A percentile compares a stretch with the other conserved stretches of the same genome.
Evolutionary conservation across 2,888 invertebrate genomes (phyloP).

Genomic region (Cheilosia vernalis): DNA sequence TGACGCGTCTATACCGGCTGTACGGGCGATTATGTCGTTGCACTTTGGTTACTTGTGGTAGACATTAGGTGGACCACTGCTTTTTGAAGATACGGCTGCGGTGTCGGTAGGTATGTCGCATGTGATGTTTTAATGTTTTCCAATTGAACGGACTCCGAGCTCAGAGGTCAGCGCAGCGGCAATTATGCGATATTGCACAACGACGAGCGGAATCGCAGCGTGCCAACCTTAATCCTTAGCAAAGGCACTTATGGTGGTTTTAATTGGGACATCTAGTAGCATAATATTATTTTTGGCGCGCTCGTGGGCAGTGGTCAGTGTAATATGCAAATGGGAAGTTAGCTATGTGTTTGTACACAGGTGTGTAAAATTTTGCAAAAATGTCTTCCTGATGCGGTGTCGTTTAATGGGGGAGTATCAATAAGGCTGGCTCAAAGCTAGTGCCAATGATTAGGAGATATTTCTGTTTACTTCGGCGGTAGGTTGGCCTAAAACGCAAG

Average conservation of each 20-base stretch:
- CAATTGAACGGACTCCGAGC: constrained; percentile 19
- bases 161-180: constrained; percentile 37
- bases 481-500: not conserved
- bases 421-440: constrained; percentile 5
- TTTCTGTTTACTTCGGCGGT: not conserved
- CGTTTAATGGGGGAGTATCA: constrained; percentile 15
- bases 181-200: constrained; percentile 32
- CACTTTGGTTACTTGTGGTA: constrained; percentile 36
- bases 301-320: not conserved
- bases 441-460: constrained; percentile 20
- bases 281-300: not conserved
- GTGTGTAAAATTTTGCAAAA: constrained; percentile 1
- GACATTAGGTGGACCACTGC: constrained; percentile 1
- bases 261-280: constrained; percentile 26
- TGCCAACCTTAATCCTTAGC: constrained; percentile 19
- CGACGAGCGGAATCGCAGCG: not conserved
- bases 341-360: not conserved
- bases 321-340: constrained; percentile 21
- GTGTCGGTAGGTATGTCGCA: not conserved
- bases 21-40: constrained; percentile 2
- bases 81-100: not conserved
- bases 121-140: constrained; percentile 19
- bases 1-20: constrained; percentile 37
- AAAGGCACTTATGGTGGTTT: constrained; percentile 6
- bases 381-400: constrained; percentile 31